These are phyloP conservation scores for Strigamia maritima DNA, from an alignment of 2,888 invertebrate species.

Conservation along the genomic window DNA sequence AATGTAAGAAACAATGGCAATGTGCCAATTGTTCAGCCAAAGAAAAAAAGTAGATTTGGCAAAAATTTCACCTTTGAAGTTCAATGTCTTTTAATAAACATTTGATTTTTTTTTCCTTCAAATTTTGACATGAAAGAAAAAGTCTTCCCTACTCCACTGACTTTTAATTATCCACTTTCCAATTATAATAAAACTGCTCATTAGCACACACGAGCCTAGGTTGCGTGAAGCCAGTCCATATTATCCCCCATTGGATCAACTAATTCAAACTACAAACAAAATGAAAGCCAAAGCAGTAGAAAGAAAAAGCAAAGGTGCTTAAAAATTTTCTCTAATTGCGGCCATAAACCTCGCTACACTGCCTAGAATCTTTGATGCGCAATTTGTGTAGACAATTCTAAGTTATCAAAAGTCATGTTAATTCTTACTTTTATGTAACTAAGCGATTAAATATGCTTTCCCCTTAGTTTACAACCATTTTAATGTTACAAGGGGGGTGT, in stretches of 20 bases:
- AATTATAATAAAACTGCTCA: conserved; percentile 28
- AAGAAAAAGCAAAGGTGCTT: background rate
- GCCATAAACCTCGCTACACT: background rate
- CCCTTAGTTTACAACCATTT: background rate
- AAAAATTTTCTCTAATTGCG: background rate
- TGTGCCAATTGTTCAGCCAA: background rate
- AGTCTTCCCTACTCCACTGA: background rate
- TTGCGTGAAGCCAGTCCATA: conserved; percentile 23
- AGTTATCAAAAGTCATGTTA: background rate
- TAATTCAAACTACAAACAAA: conserved; percentile 10
- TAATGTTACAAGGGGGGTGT: background rate
- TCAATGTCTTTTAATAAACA: background rate
- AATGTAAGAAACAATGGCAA: background rate
- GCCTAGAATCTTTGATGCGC: background rate
- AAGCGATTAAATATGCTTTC: background rate
- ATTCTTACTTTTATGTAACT: conserved; percentile 8
- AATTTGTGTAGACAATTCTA: background rate
- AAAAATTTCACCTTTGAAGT: background rate
- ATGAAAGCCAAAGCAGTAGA: background rate
- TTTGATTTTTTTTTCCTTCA: background rate
- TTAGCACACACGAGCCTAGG: conserved; percentile 11
- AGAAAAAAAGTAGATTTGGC: background rate
- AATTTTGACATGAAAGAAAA: background rate
- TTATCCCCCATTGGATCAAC: conserved; percentile 17
- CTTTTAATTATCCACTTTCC: conserved; percentile 28